Percentiles rank a stretch among this genome's conserved stretches.
phyloP scores from a whole-genome alignment of 2,888 invertebrate genomes.

The Brachycybe producta region DNA sequence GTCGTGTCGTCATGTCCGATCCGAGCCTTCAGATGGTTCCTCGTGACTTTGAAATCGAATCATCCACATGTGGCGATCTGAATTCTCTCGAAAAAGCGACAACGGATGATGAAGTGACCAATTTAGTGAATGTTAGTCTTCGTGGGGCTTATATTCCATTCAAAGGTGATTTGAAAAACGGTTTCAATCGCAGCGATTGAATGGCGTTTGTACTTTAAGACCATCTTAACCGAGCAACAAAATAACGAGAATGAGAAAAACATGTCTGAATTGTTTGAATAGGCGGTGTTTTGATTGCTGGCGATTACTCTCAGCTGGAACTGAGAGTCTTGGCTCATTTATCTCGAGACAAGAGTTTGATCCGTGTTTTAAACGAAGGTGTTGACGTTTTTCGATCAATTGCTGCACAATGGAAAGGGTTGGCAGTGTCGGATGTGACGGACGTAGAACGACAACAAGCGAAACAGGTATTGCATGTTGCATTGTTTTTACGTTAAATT shows the following conservation, averaged over 20 bases:
- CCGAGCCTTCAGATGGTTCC: constrained; percentile 89
- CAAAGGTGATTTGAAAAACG: constrained; percentile 2
- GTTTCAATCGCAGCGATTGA: too few species aligned
- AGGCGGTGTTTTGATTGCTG: constrained; percentile 57
- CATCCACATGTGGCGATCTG: constrained; percentile 26
- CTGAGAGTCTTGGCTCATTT: constrained; percentile 84
- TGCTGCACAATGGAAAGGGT: constrained; percentile 68
- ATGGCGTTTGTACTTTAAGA: too few species aligned
- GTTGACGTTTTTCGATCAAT: constrained; percentile 74
- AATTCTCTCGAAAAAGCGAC: constrained; percentile 14
- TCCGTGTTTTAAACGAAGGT: constrained; percentile 39
- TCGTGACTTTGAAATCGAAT: constrained; percentile 57
- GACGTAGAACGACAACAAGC: constrained; percentile 67
- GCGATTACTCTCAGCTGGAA: constrained; percentile 94
- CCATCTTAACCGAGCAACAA: neutral
- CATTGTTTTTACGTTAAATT: neutral
- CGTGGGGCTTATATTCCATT: constrained; percentile 17
- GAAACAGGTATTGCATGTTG: constrained; percentile 42
- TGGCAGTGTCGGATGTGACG: constrained; percentile 48
- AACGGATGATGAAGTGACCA: constrained; percentile 20
- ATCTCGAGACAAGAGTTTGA: constrained; percentile 57
- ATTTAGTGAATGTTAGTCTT: too few species aligned
- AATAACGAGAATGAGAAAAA: neutral
- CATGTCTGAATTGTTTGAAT: constrained; percentile 4
- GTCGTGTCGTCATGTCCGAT: constrained; percentile 79